Conservation (phyloP, 2,797 vertebrate species). For the Tadarida brasiliensis region DNA sequence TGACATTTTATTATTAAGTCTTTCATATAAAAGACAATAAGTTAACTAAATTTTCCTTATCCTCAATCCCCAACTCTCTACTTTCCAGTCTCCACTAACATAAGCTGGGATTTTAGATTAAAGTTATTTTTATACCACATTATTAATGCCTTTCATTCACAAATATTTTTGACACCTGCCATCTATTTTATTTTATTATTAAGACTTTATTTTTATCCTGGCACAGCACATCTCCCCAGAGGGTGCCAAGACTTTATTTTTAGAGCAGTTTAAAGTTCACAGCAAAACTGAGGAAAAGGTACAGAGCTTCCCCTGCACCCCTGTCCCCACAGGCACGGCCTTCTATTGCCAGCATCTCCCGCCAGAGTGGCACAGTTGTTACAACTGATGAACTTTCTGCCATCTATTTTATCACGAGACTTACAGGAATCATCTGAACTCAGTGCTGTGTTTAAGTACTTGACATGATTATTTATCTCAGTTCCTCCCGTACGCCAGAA, state of each 20-base stretch:
- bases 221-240: not conserved
- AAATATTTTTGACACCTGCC: slow-evolving; percentile 37
- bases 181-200: slow-evolving; percentile 26
- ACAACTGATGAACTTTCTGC: not conserved
- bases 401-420: not conserved
- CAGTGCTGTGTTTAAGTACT: not conserved
- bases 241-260: not conserved
- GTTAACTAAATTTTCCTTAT: slow-evolving; percentile 3
- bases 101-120: slow-evolving; percentile 38
- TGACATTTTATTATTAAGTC: slow-evolving; percentile 20
- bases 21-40: slow-evolving; percentile 23
- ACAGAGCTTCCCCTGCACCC: not conserved
- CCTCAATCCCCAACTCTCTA: not conserved
- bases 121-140: slow-evolving; percentile 16
- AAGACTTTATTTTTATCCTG: slow-evolving; percentile 1
- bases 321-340: not conserved
- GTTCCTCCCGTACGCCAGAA: not conserved
- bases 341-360: not conserved
- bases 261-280: not conserved
- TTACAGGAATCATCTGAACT: not conserved
- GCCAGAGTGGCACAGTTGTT: not conserved
- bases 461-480: not conserved
- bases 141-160: slow-evolving; percentile 36
- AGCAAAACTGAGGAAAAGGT: not conserved
- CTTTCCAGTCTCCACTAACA: slow-evolving; percentile 23